Evolutionary conservation across 1,140 invertebrate species (phyloP), one percentile per base, ranked within the genome.

Genomic region (Lutraria rhynchaena): DNA sequence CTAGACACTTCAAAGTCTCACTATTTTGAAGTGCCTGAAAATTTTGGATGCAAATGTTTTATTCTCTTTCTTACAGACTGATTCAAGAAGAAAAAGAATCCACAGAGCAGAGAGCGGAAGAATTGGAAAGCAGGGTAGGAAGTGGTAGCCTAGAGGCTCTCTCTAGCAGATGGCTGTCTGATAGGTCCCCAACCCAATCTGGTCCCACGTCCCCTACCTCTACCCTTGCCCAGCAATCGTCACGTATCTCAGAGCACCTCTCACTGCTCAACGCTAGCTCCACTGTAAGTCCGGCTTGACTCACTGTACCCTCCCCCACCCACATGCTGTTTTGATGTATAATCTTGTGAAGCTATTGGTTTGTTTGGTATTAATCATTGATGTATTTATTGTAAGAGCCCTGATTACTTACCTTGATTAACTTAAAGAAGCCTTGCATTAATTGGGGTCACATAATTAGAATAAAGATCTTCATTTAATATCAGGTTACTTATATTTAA

Each of bases 11-110:
- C n/a, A n/a, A n/a, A n/a, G n/a, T n/a, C n/a, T n/a, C n/a, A n/a
- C n/a, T n/a, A n/a, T n/a, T n/a, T n/a, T n/a, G n/a, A n/a, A n/a
- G n/a, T n/a, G n/a, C n/a, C n/a, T n/a, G n/a, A n/a, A n/a, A n/a
- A n/a, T n/a, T n/a, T n/a, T n/a, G n/a, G n/a, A n/a, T n/a, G n/a
- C n/a, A n/a, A n/a, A n/a, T n/a, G n/a, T n/a, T n/a, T n/a, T n/a
- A n/a, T n/a, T n/a, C n/a, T n/a, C 5, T 41, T 81, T 31, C 3
- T 83, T 85, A 19, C 86, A 92, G 95, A 84, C 93, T 99, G 86
- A 99, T 99, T 58, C 97, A 99, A 94, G 98, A 99, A 93, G 99
- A 99, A 93, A 99, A 99, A 91, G 97, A 99, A 92, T 98, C 95
- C 89, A 93, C 93, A 61, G 99, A 99, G 93, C 97, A 98, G 0